Conservation (phyloP, 2,888 invertebrate genomes). For the Nomada flava region DNA sequence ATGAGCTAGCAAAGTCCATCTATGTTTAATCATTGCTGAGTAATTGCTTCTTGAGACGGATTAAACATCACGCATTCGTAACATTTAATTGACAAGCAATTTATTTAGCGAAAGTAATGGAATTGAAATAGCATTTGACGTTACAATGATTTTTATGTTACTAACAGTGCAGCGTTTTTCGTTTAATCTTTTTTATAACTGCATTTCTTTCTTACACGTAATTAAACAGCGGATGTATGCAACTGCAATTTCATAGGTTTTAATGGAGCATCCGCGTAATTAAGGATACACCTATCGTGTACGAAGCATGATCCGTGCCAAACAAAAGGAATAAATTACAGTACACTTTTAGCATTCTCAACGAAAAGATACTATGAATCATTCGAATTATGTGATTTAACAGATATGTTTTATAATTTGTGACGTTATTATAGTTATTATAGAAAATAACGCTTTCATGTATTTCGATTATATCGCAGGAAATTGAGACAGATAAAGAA, state of each 20-base stretch:
- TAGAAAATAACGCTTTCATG: neutral
- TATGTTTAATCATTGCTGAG: neutral
- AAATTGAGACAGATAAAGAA: neutral
- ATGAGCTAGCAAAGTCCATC: neutral
- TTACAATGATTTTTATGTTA: neutral
- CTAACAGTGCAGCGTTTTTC: neutral
- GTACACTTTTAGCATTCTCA: neutral
- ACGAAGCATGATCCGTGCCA: neutral
- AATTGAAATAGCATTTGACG: neutral
- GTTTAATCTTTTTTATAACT: neutral
- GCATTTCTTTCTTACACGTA: slow-evolving; percentile 2
- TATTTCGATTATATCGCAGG: neutral
- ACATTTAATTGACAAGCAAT: neutral
- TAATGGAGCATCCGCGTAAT: slow-evolving; percentile 19
- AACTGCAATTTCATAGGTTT: slow-evolving; percentile 21
- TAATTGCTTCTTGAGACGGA: neutral
- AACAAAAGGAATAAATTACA: too few relatives aligned
- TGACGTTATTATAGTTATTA: neutral
- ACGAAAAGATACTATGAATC: neutral
- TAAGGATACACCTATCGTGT: slow-evolving; percentile 13
- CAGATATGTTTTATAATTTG: neutral
- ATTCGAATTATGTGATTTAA: slow-evolving; percentile 2
- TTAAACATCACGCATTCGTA: too few relatives aligned
- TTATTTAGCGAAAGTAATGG: too few relatives aligned
- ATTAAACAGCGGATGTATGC: neutral